These are phyloP conservation scores for Orius insidiosus DNA, from an alignment of 1,140 invertebrate species.

Conservation along the genomic window DNA sequence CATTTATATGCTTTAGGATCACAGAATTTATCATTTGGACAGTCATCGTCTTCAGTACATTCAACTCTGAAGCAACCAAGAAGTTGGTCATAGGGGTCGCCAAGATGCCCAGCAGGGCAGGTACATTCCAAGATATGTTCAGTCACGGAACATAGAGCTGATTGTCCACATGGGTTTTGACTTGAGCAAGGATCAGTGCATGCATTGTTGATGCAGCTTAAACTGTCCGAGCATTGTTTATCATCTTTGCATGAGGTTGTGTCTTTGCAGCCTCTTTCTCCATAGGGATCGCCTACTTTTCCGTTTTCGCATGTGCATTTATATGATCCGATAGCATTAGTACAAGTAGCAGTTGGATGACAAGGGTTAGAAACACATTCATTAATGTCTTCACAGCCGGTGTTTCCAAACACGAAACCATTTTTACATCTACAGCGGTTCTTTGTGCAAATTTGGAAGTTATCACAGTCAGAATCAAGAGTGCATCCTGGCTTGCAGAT, in stretches of 20 bases:
- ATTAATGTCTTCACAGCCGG: slow-evolving; percentile 56
- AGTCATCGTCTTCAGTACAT: slow-evolving; percentile 58
- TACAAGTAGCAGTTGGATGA: slow-evolving; percentile 56
- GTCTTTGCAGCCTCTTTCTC: slow-evolving; percentile 45
- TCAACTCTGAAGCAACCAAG: slow-evolving; percentile 70
- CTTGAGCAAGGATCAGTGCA: slow-evolving; percentile 59
- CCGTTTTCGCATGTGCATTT: slow-evolving; percentile 58
- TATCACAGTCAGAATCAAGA: slow-evolving; percentile 57
- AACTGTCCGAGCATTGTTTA: slow-evolving; percentile 46
- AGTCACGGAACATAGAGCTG: slow-evolving; percentile 50
- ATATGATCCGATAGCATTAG: slow-evolving; percentile 63
- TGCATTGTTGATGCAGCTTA: slow-evolving; percentile 50
- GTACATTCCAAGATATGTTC: slow-evolving; percentile 50
- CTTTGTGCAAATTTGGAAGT: slow-evolving; percentile 59
- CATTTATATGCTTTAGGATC: slow-evolving; percentile 58
- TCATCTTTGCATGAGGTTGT: slow-evolving; percentile 52
- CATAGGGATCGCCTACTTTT: slow-evolving; percentile 59
- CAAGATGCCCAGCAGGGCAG: slow-evolving; percentile 61
- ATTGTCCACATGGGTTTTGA: slow-evolving; percentile 40
- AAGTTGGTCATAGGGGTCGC: slow-evolving; percentile 51
- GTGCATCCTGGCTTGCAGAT: slow-evolving; percentile 67
- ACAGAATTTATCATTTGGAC: slow-evolving; percentile 53
- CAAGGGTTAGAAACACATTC: slow-evolving; percentile 67
- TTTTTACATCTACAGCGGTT: slow-evolving; percentile 57
- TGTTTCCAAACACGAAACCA: slow-evolving; percentile 48